These are phyloP conservation scores for Pantherophis vulpinus DNA, from an alignment of 2,797 vertebrate species.

Conservation along the genomic window DNA sequence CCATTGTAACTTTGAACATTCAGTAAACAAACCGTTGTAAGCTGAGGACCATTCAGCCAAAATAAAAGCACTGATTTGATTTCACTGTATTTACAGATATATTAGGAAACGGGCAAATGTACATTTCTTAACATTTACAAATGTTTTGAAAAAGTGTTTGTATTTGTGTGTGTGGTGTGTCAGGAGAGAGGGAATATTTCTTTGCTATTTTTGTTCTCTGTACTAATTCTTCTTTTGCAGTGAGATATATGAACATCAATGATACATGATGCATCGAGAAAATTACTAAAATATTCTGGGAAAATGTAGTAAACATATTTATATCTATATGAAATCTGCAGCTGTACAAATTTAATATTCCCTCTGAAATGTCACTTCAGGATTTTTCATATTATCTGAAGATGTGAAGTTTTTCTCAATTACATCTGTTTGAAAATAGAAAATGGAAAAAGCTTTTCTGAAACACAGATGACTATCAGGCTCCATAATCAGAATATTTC, in stretches of 20 bases:
- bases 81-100: conserved; percentile 9
- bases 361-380: conserved; percentile 50
- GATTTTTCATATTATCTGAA: conserved; percentile 62
- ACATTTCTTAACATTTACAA: not conserved
- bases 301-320: conserved; percentile 33
- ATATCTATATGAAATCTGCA: conserved; percentile 71
- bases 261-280: not conserved
- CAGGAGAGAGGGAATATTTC: not conserved
- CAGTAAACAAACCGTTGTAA: not conserved
- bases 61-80: not conserved
- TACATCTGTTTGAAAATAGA: conserved; percentile 30
- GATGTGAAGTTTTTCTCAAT: conserved; percentile 52
- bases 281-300: conserved; percentile 14
- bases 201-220: not conserved
- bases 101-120: not conserved
- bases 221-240: not conserved
- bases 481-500: conserved; percentile 10
- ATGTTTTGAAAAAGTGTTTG: not conserved
- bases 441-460: not conserved
- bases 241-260: not conserved
- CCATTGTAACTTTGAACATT: not conserved
- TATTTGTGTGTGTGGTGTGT: not conserved
- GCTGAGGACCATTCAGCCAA: not conserved
- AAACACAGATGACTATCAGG: conserved; percentile 19
- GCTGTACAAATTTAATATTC: conserved; percentile 61